Evolutionary conservation across 2,797 vertebrate species (phyloP), one percentile per base, ranked within the genome.

Genomic region (Sus cebifrons): DNA sequence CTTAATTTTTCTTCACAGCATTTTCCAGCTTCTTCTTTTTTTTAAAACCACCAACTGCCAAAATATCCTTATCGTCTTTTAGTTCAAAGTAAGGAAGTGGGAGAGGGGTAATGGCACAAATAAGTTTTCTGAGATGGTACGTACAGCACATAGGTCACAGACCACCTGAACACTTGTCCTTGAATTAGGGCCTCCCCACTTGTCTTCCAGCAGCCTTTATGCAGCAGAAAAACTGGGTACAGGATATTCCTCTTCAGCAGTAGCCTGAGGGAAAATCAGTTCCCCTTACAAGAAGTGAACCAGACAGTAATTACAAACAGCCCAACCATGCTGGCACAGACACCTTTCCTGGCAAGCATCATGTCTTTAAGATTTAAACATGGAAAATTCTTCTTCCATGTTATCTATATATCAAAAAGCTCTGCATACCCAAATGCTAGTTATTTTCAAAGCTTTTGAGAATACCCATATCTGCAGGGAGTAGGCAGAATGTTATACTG

Each of bases 401-500:
- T 36, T 58, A 64, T 49, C 13, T 70, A 29, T 83, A 60, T 75
- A 70, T 68, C 52, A 85, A 23, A 71, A 93, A 93, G 6, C 11
- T 74, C 14, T 23, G 3, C n/a, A 58, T 77, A 44, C 20, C 82
- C 25, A 52, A 49, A 25, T 54, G 29, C 56, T 79, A 74, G 71
- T 44, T 94, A 71, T 71, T 92, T 92, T 94, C 18, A 91, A 95
- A 96, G 16, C 10, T 27, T 74, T 79, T 92, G 32, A 75, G 36
- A 64, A 84, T 82, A 44, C 4, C 25, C 12, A 20, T 13, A n/a
- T 44, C 78, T 89, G 58, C 68, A 85, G 29, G 29, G 21, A 79
- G 29, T 79, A 49, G 20, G 6, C 21, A 74, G 16, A 68, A 49
- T 70, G 21, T 60, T 78, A 20, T 21, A 14, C 13, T 75, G 20